Base-by-base conservation (phyloP, 2,888 invertebrate species). In the Megaustenia siamemsis region DNA sequence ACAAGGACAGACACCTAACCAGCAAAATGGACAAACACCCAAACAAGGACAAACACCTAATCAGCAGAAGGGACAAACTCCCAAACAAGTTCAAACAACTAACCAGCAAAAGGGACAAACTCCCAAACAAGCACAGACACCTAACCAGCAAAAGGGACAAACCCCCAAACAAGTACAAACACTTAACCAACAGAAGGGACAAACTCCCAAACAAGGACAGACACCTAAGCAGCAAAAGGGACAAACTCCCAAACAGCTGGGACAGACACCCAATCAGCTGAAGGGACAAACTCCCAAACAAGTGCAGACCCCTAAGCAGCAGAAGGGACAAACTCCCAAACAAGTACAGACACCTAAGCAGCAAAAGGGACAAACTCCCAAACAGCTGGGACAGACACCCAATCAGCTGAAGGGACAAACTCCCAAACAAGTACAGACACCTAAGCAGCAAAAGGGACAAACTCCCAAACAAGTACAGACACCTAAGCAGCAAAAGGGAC, bases 161-260 rank as follows among this genome's bases (percentile, higher is more conserved):
- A 73, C 73, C 28, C 73, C 73, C 12, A 73, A 73, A 5, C 45
- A 45, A 56, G 56, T 24, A 56, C 56, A 56, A 3, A 56, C 56
- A 56, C 56, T n/a, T 0, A 56, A 56, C 3, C 56, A 56, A 21
- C 56, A 56, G 56, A 56, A 56, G 56, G 56, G 56, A 56, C n/a
- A n/a, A n/a, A n/a, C n/a, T n/a, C n/a, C n/a, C n/a, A n/a, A 49
- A 32, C 28, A 71, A n/a, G 43, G 71, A 71, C 43, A 71, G 43
- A 71, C 71, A 43, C 71, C 71, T n/a, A 71, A 71, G 10, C 43
- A 71, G n/a, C 43, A 71, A n/a, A 71, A 71, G n/a, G 71, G 71
- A 71, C 71, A 71, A n/a, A 71, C 71, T 12, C 71, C 45, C n/a
- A 71, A 45, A 2, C 71, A 43, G n/a, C 71, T n/a, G 43, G 79